Evolutionary conservation across 2,113 vertebrate genomes (phyloP), one percentile per base, ranked within the genome.

Genomic region (Mormoops blainvillei): DNA sequence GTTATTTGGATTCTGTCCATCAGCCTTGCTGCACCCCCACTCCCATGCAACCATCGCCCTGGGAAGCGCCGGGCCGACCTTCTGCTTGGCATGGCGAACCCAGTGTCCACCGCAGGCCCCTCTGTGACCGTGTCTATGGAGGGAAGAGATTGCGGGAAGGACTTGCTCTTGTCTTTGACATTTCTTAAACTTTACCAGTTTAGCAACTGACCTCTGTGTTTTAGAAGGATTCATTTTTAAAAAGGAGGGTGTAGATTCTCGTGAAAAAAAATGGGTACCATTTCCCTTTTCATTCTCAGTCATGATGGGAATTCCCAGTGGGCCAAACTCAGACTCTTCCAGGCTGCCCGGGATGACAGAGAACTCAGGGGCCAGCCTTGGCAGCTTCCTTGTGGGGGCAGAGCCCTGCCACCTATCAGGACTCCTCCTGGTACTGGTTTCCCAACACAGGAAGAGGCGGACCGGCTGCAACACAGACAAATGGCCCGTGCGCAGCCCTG

Each of bases 241-340:
- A 80, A 89, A 82, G 70, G 54, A 80, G 15, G 10, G 22, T 81
- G 10, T 76, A 18, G 43, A 18, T 19, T 87, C 82, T 50, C 43
- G 36, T 63, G 63, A 31, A 71, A 91, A 91, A 73, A 68, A 58
- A 14, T 2, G 41, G 58, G 2, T 56, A 2, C 82, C 50, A n/a
- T 82, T 88, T 95, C 5, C 63, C 91, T n/a, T n/a, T n/a, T 5
- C 70, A 18, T 36, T 33, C 41, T 76, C 13, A 50, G 73, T 73
- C 67, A 7, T 7, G 13, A n/a, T 24, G 73, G 68, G 68, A 24
- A 8, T 16, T 24, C 61, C 33, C 1, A 1, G 6, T 56, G 80
- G 48, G n/a, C 43, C 11, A 24, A 63, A 74, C 36, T 81, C n/a
- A 78, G 70, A 24, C 43, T 4, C 58, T 52, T n/a, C n/a, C 36